Percentiles rank a stretch among this genome's conserved stretches.
Evolutionary conservation across 92 coral and sea anemone species (phyloP).

Genomic region (Pocillopora meandrina): DNA sequence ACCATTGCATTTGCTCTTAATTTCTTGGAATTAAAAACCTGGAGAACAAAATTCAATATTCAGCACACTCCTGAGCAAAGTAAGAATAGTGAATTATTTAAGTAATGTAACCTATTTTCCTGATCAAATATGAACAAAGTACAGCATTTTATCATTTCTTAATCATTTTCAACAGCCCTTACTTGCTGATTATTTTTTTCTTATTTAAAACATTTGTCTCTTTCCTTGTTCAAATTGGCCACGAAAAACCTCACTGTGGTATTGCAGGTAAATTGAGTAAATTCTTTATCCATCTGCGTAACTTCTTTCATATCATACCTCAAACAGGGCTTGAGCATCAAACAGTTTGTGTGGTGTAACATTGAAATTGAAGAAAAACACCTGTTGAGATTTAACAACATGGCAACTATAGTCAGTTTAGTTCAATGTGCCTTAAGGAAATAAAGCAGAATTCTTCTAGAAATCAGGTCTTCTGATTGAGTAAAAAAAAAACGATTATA

Average conservation of each 20-base stretch:
- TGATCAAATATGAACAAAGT: too few species aligned
- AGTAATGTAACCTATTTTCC: too few species aligned
- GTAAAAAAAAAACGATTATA: too few species aligned
- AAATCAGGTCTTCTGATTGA: too few species aligned
- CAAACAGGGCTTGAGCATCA: slow-evolving; percentile 57
- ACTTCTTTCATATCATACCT: slow-evolving; percentile 32
- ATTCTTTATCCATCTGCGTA: not conserved
- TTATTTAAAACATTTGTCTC: too few species aligned
- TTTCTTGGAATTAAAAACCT: slow-evolving; percentile 68
- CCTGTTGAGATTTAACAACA: slow-evolving; percentile 41
- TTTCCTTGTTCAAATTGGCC: too few species aligned
- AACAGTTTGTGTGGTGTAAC: slow-evolving; percentile 70
- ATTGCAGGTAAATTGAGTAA: too few species aligned
- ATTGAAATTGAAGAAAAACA: slow-evolving; percentile 76
- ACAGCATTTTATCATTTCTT: too few species aligned
- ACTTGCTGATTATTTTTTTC: too few species aligned
- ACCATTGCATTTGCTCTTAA: slow-evolving; percentile 82
- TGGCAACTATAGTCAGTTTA: not conserved
- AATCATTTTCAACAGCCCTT: too few species aligned
- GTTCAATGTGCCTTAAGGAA: not conserved
- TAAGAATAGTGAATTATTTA: not conserved
- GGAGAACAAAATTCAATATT: not conserved
- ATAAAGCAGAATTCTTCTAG: too few species aligned
- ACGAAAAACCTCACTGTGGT: not conserved
- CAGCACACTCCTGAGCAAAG: not conserved